Evolutionary conservation across 2,888 invertebrate species (phyloP).

Genomic region (Monopis laevigella): DNA sequence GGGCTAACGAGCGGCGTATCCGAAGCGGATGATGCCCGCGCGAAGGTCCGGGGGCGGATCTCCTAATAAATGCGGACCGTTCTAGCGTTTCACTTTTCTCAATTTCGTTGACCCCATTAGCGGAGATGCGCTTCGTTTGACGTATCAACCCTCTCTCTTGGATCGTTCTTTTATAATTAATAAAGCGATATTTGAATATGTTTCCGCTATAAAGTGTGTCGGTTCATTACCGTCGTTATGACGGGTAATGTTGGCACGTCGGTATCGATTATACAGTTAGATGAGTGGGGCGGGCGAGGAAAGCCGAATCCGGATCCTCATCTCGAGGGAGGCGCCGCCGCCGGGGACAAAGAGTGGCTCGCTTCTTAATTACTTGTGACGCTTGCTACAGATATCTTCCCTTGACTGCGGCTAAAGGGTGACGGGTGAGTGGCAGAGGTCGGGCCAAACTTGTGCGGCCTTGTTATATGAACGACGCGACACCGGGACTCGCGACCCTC

Average conservation of each 20-base stretch:
- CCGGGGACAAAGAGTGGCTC: conserved; percentile 36
- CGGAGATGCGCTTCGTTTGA: conserved; percentile 33
- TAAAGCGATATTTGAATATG: conserved; percentile 4
- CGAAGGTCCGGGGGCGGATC: conserved; percentile 24
- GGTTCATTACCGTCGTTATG: conserved; percentile 5
- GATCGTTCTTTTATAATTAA: conserved; percentile 6
- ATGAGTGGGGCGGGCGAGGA: conserved; percentile 43
- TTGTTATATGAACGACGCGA: conserved; percentile 8
- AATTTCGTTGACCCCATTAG: conserved; percentile 58
- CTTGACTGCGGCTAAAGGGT: conserved; percentile 36
- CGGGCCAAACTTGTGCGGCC: conserved; percentile 6
- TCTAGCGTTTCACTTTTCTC: conserved; percentile 54
- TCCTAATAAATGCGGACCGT: conserved; percentile 37
- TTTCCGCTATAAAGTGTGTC: conserved; percentile 5
- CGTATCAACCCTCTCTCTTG: conserved; percentile 5
- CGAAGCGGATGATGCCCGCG: conserved; percentile 18
- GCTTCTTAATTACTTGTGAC: conserved; percentile 58
- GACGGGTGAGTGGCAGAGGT: conserved; percentile 22
- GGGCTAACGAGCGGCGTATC: conserved; percentile 24
- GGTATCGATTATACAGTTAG: conserved; percentile 60
- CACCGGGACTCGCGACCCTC: conserved; percentile 6
- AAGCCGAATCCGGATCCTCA: conserved; percentile 25
- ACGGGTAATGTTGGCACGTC: conserved; percentile 34
- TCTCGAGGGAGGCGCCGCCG: conserved; percentile 26
- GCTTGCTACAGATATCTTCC: conserved; percentile 42